Evolutionary conservation across 1,140 invertebrate genomes (phyloP).

Genomic region (Procambarus virginalis): DNA sequence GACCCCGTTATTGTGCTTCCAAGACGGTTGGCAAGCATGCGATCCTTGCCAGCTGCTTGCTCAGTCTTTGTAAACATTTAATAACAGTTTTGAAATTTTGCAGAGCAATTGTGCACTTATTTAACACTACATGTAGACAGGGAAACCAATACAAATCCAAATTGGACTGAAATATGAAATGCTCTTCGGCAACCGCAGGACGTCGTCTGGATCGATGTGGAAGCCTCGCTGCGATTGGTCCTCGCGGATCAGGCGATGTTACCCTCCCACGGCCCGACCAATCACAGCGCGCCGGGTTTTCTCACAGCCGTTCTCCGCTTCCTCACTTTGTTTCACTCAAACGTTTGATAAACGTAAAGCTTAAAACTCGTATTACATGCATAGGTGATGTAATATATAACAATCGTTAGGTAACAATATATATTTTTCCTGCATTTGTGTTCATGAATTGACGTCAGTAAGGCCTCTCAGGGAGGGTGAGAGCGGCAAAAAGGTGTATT

Average conservation of each 20-base stretch:
- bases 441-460: neutral
- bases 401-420: neutral
- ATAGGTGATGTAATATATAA: neutral
- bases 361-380: neutral
- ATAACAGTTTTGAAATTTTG: neutral
- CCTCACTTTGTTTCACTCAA: slow-evolving; percentile 14
- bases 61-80: neutral
- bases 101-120: neutral
- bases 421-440: neutral
- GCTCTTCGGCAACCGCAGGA: slow-evolving; percentile 48
- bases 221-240: slow-evolving; percentile 51
- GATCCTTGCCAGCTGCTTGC: neutral
- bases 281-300: slow-evolving; percentile 30
- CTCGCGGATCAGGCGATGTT: slow-evolving; percentile 62
- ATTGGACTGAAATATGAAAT: slow-evolving; percentile 41
- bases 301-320: slow-evolving; percentile 16
- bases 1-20: neutral
- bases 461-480: neutral
- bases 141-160: neutral
- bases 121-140: neutral
- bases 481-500: neutral
- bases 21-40: neutral
- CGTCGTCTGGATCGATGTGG: slow-evolving; percentile 58
- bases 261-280: slow-evolving; percentile 62
- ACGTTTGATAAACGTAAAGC: neutral